Percentiles rank a stretch among this genome's conserved stretches.
Evolutionary conservation across 2,888 invertebrate genomes (phyloP).

Genomic region (Malacosoma neustria): DNA sequence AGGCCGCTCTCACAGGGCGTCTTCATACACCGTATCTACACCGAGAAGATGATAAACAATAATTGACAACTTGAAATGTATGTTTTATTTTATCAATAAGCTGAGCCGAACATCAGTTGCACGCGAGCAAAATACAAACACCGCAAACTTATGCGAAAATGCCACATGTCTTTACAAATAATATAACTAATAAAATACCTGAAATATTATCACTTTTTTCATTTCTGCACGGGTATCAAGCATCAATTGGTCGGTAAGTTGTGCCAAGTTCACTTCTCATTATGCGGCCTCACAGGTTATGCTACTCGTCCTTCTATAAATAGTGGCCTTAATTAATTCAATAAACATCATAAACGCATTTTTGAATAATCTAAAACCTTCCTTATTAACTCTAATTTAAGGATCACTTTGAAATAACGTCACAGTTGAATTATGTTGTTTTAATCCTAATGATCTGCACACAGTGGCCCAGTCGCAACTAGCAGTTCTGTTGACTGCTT

Average conservation of each 20-base stretch:
- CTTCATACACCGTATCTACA: too few relatives aligned
- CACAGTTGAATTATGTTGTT: conserved; percentile 11
- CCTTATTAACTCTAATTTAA: conserved; percentile 13
- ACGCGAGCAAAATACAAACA: too few relatives aligned
- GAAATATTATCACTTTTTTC: not conserved
- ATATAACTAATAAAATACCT: not conserved
- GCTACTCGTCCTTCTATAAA: conserved; percentile 61
- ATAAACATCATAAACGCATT: conserved; percentile 19
- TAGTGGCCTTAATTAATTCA: conserved; percentile 28
- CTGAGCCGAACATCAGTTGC: too few relatives aligned
- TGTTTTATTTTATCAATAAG: too few relatives aligned
- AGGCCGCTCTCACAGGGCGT: too few relatives aligned
- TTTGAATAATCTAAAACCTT: conserved; percentile 15
- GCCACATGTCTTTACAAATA: too few relatives aligned
- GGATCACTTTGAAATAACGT: conserved; percentile 16
- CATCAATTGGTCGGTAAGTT: conserved; percentile 32
- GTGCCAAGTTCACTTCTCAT: conserved; percentile 47
- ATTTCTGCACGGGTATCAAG: not conserved
- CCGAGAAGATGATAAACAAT: too few relatives aligned
- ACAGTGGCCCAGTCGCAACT: conserved; percentile 57
- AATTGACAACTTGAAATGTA: too few relatives aligned
- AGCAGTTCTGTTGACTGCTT: conserved; percentile 54
- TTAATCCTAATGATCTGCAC: conserved; percentile 14
- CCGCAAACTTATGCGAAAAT: too few relatives aligned
- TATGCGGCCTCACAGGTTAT: conserved; percentile 57